Percentiles rank a stretch among this genome's conserved stretches.
These are phyloP conservation scores for Anoplophora glabripennis DNA, from an alignment of 1,140 invertebrate genomes.

Conservation along the genomic window DNA sequence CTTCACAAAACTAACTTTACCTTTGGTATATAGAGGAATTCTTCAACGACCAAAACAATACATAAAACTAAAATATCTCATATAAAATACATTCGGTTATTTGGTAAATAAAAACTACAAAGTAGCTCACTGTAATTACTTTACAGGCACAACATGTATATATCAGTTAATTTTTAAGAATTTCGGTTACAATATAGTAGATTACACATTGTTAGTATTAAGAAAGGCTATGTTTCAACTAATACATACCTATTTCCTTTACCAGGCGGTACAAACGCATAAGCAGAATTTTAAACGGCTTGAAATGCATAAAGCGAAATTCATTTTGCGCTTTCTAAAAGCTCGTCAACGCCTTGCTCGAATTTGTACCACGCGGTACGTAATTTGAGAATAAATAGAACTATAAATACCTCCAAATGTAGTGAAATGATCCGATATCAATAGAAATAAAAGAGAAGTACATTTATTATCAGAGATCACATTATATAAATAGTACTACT, in stretches of 20 bases:
- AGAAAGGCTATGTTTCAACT: too few species aligned
- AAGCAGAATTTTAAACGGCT: not conserved
- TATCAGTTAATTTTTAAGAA: conserved; percentile 4
- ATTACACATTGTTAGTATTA: too few species aligned
- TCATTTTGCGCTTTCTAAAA: not conserved
- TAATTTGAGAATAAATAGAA: not conserved
- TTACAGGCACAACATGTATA: conserved; percentile 43
- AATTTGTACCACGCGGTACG: not conserved
- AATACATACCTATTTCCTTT: not conserved
- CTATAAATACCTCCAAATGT: conserved; percentile 3
- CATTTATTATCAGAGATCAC: conserved; percentile 1
- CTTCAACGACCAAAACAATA: conserved; percentile 9
- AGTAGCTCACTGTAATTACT: conserved; percentile 35
- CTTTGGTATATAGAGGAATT: not conserved
- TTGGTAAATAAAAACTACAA: conserved; percentile 22
- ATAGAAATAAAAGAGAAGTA: conserved; percentile 9
- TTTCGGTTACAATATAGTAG: not conserved
- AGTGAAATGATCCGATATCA: not conserved
- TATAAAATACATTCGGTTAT: conserved; percentile 18
- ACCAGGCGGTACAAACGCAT: conserved; percentile 2
- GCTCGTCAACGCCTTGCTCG: not conserved
- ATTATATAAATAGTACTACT: not conserved
- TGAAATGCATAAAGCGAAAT: not conserved
- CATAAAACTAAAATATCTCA: conserved; percentile 8
- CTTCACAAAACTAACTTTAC: conserved; percentile 1